Conservation (phyloP, 2,797 vertebrate species). For the Spea hammondii region DNA sequence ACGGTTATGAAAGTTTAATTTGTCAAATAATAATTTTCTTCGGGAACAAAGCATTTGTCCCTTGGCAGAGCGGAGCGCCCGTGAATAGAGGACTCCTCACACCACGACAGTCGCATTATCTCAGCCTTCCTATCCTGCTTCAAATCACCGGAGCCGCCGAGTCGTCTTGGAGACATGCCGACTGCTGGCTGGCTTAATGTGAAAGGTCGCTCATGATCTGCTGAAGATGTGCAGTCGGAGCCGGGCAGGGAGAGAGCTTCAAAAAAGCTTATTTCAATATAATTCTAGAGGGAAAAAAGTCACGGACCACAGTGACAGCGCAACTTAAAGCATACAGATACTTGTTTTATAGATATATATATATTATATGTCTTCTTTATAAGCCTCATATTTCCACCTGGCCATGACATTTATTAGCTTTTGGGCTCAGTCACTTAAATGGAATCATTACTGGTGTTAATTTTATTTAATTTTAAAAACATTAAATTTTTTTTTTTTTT, state of each 20-base stretch:
- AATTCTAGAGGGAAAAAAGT: no score
- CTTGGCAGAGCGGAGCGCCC: not conserved
- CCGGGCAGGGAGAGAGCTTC: not conserved
- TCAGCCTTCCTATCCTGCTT: not conserved
- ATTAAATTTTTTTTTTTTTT: no score
- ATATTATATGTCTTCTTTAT: no score
- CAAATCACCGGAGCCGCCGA: not conserved
- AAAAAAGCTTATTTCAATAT: no score
- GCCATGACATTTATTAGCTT: no score
- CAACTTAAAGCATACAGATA: no score
- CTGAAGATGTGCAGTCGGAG: not conserved
- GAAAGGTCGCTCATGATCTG: constrained; percentile 11
- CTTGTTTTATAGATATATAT: no score
- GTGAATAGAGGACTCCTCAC: constrained; percentile 11
- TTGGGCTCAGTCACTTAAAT: no score
- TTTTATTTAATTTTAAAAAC: no score
- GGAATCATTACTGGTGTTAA: no score
- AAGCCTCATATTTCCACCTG: no score
- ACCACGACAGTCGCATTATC: constrained; percentile 12
- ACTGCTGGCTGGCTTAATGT: not conserved
- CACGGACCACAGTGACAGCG: no score
- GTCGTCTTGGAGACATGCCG: not conserved
- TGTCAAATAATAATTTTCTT: constrained; percentile 40
- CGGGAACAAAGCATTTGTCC: constrained; percentile 8
- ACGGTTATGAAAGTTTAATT: constrained; percentile 32